These are phyloP conservation scores for Ceratosolen solmsi DNA, from an alignment of 1,140 invertebrate genomes.

Conservation along the genomic window DNA sequence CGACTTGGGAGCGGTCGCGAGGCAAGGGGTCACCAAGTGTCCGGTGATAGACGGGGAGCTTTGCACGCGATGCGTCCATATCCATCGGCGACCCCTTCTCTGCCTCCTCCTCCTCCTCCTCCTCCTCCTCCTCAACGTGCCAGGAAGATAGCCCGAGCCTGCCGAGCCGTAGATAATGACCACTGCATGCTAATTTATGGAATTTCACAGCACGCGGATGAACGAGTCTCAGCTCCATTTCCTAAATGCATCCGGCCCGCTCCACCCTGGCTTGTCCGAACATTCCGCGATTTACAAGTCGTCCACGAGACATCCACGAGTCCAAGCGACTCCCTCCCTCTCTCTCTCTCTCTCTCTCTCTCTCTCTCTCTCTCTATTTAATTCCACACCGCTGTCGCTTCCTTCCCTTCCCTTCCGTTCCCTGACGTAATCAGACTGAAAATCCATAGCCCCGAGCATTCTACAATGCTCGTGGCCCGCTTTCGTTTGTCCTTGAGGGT, in stretches of 20 bases:
- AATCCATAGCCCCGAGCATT: too few relatives aligned
- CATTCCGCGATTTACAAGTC: background rate
- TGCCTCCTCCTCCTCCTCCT: too few relatives aligned
- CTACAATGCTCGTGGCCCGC: too few relatives aligned
- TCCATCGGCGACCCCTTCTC: constrained; percentile 21
- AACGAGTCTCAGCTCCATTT: background rate
- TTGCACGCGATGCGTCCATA: constrained; percentile 16
- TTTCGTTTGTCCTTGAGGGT: too few relatives aligned
- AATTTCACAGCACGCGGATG: constrained; percentile 20
- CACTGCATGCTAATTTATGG: constrained; percentile 38
- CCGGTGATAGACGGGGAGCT: background rate
- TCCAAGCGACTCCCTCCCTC: accelerated
- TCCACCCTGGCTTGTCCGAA: too few relatives aligned
- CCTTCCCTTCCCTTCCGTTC: background rate
- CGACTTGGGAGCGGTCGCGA: background rate
- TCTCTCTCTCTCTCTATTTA: too few relatives aligned
- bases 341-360: too few relatives aligned
- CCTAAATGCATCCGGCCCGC: too few relatives aligned
- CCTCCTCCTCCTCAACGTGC: background rate
- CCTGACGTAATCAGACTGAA: too few relatives aligned
- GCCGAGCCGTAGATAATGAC: background rate
- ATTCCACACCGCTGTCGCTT: too few relatives aligned
- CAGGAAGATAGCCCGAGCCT: background rate
- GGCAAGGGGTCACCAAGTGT: background rate
- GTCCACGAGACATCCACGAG: background rate